Base-by-base conservation (phyloP, 2,113 vertebrate genomes). In the Cisticola juncidis region DNA sequence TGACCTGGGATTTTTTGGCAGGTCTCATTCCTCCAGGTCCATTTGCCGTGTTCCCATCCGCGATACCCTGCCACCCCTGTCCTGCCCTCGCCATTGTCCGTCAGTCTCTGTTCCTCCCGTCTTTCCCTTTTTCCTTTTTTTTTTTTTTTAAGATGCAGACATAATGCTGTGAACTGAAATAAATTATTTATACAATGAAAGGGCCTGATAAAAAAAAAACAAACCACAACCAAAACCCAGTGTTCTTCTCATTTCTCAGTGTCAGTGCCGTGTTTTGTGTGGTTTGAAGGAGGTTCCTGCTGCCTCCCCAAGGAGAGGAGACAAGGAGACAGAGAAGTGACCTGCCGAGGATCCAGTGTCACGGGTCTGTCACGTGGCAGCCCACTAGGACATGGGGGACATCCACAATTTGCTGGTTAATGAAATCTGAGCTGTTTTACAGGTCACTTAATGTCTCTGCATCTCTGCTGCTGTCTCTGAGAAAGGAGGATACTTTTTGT, bases 151-250 rank as follows among this genome's bases (percentile, higher is more conserved):
- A 94, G 95, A 96, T 94, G 86, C 96, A 89, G 95, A 97, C 94
- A 96, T 66, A 94, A 97, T 88, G 96, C 97, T 98, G 97, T 98
- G 97, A 97, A 97, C 95, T 62, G 96, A 98, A 98, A 98, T 98
- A 98, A 98, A 98, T 97, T 97, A 98, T 98, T 97, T 98, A 97
- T 98, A 97, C 95, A 86, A 92, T 68, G 95, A 97, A 97, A 95
- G 57, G 96, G 28, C 76, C 76, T 93, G 91, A 88, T 68, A 50
- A 88, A 94, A 95, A 93, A 91, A 65, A 28, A 54, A 16, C 25
- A 25, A 48, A 23, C 86, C 47, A 38, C 56, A 61, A 36, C 21
- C 9, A 21, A 60, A 70, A 1, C 14, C 50, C 58, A 5, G 85
- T 85, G 84, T 51, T 91, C 66, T 90, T 69, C 79, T 93, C 64